phyloP scores from a whole-genome alignment of 2,888 invertebrate species.

The Diplazon laetatorius region DNA sequence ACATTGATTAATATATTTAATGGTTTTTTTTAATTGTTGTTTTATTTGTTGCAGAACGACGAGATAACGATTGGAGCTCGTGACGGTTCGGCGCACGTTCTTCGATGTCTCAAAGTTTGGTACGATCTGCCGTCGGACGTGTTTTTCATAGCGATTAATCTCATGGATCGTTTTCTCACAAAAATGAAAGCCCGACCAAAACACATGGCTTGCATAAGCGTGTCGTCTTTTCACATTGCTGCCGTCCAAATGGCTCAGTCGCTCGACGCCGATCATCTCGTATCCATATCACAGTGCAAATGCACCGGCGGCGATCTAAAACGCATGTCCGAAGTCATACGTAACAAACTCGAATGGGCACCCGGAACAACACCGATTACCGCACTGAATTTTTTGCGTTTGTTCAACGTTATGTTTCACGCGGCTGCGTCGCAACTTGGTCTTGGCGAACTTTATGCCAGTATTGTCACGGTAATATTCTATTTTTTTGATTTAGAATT shows the following conservation, averaged over 20 bases:
- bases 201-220: slow-evolving; percentile 94
- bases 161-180: slow-evolving; percentile 92
- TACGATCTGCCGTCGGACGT: slow-evolving; percentile 92
- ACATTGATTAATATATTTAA: too few species aligned
- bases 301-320: slow-evolving; percentile 93
- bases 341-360: slow-evolving; percentile 88
- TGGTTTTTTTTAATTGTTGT: too few species aligned
- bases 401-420: slow-evolving; percentile 86
- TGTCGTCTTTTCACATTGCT: slow-evolving; percentile 93
- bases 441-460: slow-evolving; percentile 83
- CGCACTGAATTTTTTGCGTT: slow-evolving; percentile 87
- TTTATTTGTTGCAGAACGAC: slow-evolving; percentile 83
- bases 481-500: background rate
- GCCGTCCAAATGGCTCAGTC: slow-evolving; percentile 87
- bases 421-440: slow-evolving; percentile 84
- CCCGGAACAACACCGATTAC: slow-evolving; percentile 85
- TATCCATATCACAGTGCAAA: slow-evolving; percentile 88
- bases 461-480: slow-evolving; percentile 83
- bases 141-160: slow-evolving; percentile 90
- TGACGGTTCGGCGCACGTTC: slow-evolving; percentile 91
- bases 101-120: slow-evolving; percentile 93
- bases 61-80: slow-evolving; percentile 90
- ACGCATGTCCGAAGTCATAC: slow-evolving; percentile 93
- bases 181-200: slow-evolving; percentile 92
- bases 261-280: slow-evolving; percentile 87